Evolutionary conservation across 2,888 invertebrate genomes (phyloP).

Genomic region (Pecten maximus): DNA sequence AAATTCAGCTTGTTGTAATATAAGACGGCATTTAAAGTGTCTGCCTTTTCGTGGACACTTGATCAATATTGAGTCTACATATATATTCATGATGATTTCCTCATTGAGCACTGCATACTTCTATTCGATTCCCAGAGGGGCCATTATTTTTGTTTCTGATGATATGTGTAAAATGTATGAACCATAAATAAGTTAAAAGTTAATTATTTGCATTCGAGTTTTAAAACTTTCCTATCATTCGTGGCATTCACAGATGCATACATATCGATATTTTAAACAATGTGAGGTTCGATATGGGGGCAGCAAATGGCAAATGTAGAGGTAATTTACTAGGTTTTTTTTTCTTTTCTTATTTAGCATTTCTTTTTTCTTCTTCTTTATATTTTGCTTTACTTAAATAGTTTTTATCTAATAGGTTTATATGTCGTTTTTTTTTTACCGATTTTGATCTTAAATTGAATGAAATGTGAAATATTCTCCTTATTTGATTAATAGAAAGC

Average conservation of each 20-base stretch:
- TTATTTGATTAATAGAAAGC: too few species aligned
- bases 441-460: too few species aligned
- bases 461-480: too few species aligned
- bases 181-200: conserved; percentile 4
- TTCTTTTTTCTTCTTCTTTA: too few species aligned
- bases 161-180: neutral
- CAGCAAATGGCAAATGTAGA: too few species aligned
- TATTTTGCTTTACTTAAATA: too few species aligned
- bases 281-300: neutral
- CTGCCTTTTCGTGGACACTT: neutral
- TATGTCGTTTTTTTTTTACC: too few species aligned
- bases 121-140: neutral
- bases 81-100: neutral
- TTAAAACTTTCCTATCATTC: neutral
- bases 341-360: too few species aligned
- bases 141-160: neutral
- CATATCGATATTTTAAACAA: neutral
- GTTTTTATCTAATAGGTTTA: too few species aligned
- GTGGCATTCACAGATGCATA: neutral
- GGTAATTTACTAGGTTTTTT: too few species aligned
- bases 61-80: neutral
- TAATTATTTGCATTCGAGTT: neutral
- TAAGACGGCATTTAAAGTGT: neutral
- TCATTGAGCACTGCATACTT: neutral
- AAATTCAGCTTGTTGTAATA: neutral